Evolutionary conservation across 2,888 invertebrate species (phyloP).

Genomic region (Meteorus colon): DNA sequence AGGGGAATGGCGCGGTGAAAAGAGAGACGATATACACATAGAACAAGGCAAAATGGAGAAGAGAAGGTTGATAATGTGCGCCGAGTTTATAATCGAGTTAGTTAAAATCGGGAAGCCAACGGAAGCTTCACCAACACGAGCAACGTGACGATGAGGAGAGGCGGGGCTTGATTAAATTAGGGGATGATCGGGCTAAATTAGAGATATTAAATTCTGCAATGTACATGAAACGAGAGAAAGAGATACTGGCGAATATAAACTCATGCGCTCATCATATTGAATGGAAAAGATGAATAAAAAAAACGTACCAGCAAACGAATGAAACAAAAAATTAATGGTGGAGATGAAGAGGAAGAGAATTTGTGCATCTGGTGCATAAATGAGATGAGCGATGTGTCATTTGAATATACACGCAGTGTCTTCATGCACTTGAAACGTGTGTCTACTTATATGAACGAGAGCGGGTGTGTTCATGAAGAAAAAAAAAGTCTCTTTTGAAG

Average conservation of each 20-base stretch:
- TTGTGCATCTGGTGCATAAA: conserved; percentile 15
- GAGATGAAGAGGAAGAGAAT: conserved; percentile 9
- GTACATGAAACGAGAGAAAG: not conserved
- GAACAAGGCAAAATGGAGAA: not conserved
- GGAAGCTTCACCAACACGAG: not conserved
- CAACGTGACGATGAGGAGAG: not conserved
- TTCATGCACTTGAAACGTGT: conserved; percentile 33
- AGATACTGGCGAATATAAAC: not conserved
- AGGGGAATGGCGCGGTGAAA: not conserved
- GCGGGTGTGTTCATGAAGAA: conserved; percentile 3
- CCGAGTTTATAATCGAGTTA: conserved; percentile 52
- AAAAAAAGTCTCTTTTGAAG: conserved; percentile 23
- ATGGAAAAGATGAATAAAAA: not conserved
- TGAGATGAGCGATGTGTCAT: conserved; percentile 21
- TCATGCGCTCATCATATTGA: conserved; percentile 1
- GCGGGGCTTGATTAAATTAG: conserved; percentile 68
- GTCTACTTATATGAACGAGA: not conserved
- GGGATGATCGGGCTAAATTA: conserved; percentile 70
- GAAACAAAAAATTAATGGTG: not conserved
- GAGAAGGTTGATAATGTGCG: conserved; percentile 41
- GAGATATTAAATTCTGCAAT: conserved; percentile 69
- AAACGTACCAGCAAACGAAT: not conserved
- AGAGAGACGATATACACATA: not conserved
- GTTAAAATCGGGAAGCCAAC: conserved; percentile 42
- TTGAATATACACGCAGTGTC: not conserved